phyloP scores from a whole-genome alignment of 2,113 vertebrate species.

The Sceloporus tristichus region DNA sequence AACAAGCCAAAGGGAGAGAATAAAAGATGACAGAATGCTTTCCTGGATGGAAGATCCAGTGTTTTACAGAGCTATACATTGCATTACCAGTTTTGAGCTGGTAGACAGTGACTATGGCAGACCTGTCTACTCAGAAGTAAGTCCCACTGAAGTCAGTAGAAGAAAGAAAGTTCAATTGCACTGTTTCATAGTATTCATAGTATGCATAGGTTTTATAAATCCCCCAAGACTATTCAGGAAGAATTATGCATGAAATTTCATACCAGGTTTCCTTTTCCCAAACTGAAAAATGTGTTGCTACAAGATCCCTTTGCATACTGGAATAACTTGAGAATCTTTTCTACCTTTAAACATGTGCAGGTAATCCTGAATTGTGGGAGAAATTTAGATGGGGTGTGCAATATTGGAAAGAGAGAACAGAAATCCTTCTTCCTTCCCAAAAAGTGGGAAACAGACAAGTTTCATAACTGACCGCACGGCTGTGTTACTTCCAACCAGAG shows the following conservation, averaged over 20 bases:
- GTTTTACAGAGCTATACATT: not conserved
- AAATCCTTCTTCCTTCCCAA: conserved; percentile 23
- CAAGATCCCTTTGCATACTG: too few relatives aligned
- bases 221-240: too few relatives aligned
- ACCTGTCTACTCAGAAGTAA: not conserved
- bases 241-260: too few relatives aligned
- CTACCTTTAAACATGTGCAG: not conserved
- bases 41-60: not conserved
- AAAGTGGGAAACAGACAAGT: conserved; percentile 33
- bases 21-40: not conserved
- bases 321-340: too few relatives aligned
- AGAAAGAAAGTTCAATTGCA: too few relatives aligned
- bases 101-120: not conserved
- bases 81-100: not conserved
- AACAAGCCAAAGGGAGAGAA: not conserved
- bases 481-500: conserved; percentile 68
- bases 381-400: not conserved
- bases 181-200: too few relatives aligned
- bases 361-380: too few relatives aligned
- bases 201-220: too few relatives aligned
- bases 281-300: too few relatives aligned
- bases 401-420: not conserved
- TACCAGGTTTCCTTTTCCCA: too few relatives aligned
- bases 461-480: conserved; percentile 57
- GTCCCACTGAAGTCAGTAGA: not conserved